Conservation (phyloP, 2,888 invertebrate genomes). For the Scaeva pyrastri region DNA sequence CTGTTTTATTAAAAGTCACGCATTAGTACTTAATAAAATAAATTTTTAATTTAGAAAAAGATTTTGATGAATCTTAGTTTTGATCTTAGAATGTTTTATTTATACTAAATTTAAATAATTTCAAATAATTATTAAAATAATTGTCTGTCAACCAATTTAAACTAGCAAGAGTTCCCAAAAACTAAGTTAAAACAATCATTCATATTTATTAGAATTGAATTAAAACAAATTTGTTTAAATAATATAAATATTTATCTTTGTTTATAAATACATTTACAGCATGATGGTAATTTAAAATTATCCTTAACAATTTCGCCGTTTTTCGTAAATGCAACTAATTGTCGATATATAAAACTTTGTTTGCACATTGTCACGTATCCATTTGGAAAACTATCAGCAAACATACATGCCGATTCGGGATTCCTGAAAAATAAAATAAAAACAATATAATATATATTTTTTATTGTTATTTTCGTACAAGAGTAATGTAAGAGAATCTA, state of each 20-base stretch:
- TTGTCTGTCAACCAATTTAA: too few relatives aligned
- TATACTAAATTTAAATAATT: too few relatives aligned
- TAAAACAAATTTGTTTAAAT: background rate
- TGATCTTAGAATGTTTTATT: too few relatives aligned
- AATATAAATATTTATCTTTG: constrained; percentile 27
- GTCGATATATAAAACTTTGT: constrained; percentile 86
- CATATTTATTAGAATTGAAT: background rate
- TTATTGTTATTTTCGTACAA: too few relatives aligned
- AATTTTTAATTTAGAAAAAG: too few relatives aligned
- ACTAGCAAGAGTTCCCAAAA: too few relatives aligned
- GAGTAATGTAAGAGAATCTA: too few relatives aligned
- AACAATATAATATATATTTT: too few relatives aligned
- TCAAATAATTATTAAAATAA: too few relatives aligned
- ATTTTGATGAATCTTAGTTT: too few relatives aligned
- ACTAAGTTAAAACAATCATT: background rate
- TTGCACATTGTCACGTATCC: constrained; percentile 85
- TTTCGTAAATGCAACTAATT: constrained; percentile 85
- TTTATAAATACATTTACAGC: constrained; percentile 88
- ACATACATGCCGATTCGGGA: constrained; percentile 84
- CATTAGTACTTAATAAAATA: too few relatives aligned
- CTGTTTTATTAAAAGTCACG: too few relatives aligned
- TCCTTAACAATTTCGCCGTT: constrained; percentile 83
- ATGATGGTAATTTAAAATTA: constrained; percentile 88
- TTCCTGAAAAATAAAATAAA: constrained; percentile 83
- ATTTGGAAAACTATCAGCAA: constrained; percentile 84